These are phyloP conservation scores for Eucidaris tribuloides DNA, from an alignment of 35 echinoderm and acorn worm genomes.

Conservation along the genomic window DNA sequence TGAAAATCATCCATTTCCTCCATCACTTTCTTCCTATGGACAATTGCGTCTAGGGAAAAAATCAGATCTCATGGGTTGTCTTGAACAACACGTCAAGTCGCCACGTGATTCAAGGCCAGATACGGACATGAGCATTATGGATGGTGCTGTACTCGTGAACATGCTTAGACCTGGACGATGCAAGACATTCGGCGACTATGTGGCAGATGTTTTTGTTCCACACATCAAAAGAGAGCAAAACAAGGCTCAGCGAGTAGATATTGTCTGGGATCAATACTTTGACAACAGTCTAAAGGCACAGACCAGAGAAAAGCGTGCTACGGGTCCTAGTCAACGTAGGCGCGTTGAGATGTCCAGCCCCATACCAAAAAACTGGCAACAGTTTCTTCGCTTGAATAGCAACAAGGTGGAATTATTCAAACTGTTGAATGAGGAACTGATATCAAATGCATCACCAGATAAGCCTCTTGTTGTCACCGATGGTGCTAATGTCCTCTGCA, in stretches of 20 bases:
- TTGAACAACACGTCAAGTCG: background rate
- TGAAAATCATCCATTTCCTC: background rate
- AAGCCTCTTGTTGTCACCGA: constrained; percentile 17
- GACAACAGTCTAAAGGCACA: constrained; percentile 27
- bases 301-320: constrained; percentile 40
- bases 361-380: constrained; percentile 33
- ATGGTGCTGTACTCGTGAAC: constrained; percentile 21
- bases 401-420: constrained; percentile 29
- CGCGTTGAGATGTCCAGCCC: background rate
- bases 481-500: constrained; percentile 7
- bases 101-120: background rate
- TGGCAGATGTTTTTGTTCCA: constrained; percentile 6
- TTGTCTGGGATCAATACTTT: constrained; percentile 33
- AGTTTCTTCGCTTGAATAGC: constrained; percentile 32
- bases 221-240: background rate
- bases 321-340: constrained; percentile 25
- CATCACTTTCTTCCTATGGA: background rate
- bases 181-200: constrained; percentile 29
- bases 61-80: constrained; percentile 1
- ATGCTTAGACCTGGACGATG: too few species aligned
- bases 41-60: background rate
- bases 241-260: background rate
- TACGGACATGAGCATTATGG: background rate
- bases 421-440: background rate
- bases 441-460: background rate